Conservation (phyloP, 2,113 vertebrate genomes). For the Seriola rivoliana region DNA sequence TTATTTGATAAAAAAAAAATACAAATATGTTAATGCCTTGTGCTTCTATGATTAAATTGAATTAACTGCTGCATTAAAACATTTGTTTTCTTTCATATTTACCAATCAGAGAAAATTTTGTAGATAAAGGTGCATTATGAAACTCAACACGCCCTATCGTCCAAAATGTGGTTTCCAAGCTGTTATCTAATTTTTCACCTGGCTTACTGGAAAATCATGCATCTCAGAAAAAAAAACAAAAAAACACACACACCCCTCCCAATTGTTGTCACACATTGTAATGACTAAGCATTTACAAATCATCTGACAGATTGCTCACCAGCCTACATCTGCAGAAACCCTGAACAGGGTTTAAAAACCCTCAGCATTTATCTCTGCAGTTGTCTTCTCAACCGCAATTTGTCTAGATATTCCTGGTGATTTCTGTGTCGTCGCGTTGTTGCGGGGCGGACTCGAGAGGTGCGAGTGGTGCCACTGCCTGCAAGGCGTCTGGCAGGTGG, state of each 20-base stretch:
- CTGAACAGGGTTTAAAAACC: conserved; percentile 35
- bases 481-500: conserved; percentile 83
- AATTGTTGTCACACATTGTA: conserved; percentile 33
- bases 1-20: conserved; percentile 84
- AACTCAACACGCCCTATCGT: background rate
- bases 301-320: conserved; percentile 38
- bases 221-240: background rate
- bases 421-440: conserved; percentile 63
- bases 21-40: conserved; percentile 83
- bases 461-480: conserved; percentile 75
- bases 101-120: conserved; percentile 22
- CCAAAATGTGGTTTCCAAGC: conserved; percentile 20
- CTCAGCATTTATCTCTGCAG: conserved; percentile 25
- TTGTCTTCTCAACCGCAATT: conserved; percentile 46
- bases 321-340: conserved; percentile 42
- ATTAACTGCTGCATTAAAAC: conserved; percentile 90
- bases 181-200: conserved; percentile 4
- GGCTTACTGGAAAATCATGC: conserved; percentile 3
- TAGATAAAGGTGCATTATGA: conserved; percentile 12
- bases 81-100: conserved; percentile 89
- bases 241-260: background rate
- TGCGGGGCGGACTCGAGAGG: conserved; percentile 64
- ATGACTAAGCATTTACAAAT: conserved; percentile 59
- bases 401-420: conserved; percentile 53
- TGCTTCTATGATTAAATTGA: conserved; percentile 95